Base-by-base conservation (phyloP, 2,797 vertebrate species). In the Bucorvus abyssinicus region DNA sequence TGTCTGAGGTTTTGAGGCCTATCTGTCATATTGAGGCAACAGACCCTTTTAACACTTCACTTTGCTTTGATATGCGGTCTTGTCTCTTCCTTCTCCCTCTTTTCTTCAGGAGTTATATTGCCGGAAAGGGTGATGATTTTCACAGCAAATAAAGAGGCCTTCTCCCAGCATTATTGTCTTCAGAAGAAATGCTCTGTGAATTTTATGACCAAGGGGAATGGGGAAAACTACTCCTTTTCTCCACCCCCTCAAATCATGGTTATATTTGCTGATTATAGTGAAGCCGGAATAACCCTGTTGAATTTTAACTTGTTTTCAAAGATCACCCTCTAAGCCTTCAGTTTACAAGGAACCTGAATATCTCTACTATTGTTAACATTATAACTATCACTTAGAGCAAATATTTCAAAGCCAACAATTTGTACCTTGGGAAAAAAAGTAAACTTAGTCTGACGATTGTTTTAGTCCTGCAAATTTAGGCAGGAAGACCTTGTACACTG, bases 41-140 rank as follows among this genome's bases (percentile, higher is more conserved):
- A 98, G 98, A 98, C 97, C 97, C 98, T 98, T 98, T 98, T 97
- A 98, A 98, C 98, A 98, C 98, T 98, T 98, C 94, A 26, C 91
- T 97, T 97, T 53, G 97, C 99, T 99, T 99, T 99, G 99, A 99
- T 99, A 99, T 99, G 98, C 98, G 98, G 81, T 96, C 97, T 74
- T 69, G 96, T 96, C 97, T 97, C 97, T 98, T 98, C 98, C 98
- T 98, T 95, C 96, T 91, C 90, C 89, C 96, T 97, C 95, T 91
- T 97, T 97, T 98, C 97, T 98, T 97, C 89, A 68, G 96, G 97
- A 97, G 97, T 98, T 99, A 98, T 98, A 98, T 98, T 98, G 96
- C 98, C 96, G 97, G 98, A 98, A 98, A 98, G 97, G 98, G 98
- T 98, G 98, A 97, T 87, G 86, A 97, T 98, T 98, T 98, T 98